phyloP scores from a whole-genome alignment of 2,113 vertebrate genomes.

The Protomyctophum bolini region DNA sequence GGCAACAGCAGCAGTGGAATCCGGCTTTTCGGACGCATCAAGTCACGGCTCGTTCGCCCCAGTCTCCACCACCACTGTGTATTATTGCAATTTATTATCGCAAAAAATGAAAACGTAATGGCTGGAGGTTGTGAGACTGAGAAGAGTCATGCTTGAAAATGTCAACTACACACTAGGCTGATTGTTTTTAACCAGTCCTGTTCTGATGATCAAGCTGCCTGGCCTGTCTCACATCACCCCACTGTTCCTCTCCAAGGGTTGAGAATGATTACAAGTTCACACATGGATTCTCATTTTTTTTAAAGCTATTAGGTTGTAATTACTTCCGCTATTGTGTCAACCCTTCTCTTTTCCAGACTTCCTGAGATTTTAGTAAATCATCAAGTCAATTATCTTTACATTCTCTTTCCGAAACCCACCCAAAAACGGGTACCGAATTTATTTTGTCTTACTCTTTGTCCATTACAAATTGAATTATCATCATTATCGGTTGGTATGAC shows the following conservation, averaged over 20 bases:
- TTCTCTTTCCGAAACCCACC: slow-evolving; percentile 22
- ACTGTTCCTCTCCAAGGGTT: slow-evolving; percentile 61
- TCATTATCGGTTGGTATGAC: too few relatives aligned
- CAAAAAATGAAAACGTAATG: slow-evolving; percentile 77
- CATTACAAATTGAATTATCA: slow-evolving; percentile 38
- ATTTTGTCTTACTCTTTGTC: slow-evolving; percentile 18
- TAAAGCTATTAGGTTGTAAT: slow-evolving; percentile 63
- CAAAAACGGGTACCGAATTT: slow-evolving; percentile 32
- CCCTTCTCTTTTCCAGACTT: slow-evolving; percentile 58
- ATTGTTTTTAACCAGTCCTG: slow-evolving; percentile 76
- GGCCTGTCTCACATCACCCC: slow-evolving; percentile 61
- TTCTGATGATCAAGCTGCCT: slow-evolving; percentile 69
- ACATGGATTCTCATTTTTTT: slow-evolving; percentile 51
- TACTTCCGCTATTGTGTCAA: slow-evolving; percentile 67
- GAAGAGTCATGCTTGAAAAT: slow-evolving; percentile 82
- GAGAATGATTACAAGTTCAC: slow-evolving; percentile 72
- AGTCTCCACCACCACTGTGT: slow-evolving; percentile 67
- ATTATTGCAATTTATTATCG: slow-evolving; percentile 84
- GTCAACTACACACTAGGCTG: slow-evolving; percentile 74
- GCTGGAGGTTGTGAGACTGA: slow-evolving; percentile 59
- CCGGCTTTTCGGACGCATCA: slow-evolving; percentile 68
- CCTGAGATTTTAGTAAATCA: slow-evolving; percentile 66
- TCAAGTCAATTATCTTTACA: slow-evolving; percentile 54
- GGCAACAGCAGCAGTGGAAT: slow-evolving; percentile 64
- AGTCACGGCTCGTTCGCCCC: slow-evolving; percentile 72